A percentile compares a stretch with the other conserved stretches of the same genome.
Conservation (phyloP, 1,140 invertebrate species). For the Drosophila kepulauana region DNA sequence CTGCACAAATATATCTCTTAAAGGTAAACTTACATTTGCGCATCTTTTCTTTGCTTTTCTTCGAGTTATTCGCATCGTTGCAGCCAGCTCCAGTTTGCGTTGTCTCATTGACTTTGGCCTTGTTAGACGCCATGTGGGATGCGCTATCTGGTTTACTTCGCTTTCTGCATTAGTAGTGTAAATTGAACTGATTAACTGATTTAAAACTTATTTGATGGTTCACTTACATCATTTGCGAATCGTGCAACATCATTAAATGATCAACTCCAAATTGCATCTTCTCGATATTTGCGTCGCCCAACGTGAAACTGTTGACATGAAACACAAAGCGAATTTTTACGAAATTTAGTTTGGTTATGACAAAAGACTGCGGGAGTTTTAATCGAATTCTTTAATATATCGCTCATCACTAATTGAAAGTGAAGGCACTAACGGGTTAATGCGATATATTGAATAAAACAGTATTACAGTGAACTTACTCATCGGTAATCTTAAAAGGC, state of each 20-base stretch:
- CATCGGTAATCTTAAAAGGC: conserved; percentile 77
- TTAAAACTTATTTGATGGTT: no score
- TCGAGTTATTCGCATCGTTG: conserved; percentile 53
- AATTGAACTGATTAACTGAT: not conserved
- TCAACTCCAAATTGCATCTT: conserved; percentile 82
- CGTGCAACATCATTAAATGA: conserved; percentile 75
- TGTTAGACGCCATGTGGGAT: conserved; percentile 38
- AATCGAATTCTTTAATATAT: not conserved
- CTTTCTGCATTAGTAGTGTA: conserved; percentile 44
- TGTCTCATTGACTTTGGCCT: conserved; percentile 57
- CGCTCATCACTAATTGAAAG: no score
- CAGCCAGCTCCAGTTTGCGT: conserved; percentile 39
- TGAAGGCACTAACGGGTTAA: no score
- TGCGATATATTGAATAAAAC: not conserved
- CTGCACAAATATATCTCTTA: no score
- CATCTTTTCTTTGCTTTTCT: conserved; percentile 81
- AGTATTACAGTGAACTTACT: conserved; percentile 61
- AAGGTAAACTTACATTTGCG: conserved; percentile 67
- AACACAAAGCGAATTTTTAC: conserved; percentile 5
- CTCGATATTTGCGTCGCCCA: conserved; percentile 74
- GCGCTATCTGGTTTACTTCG: conserved; percentile 73
- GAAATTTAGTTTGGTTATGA: not conserved
- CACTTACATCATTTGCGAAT: conserved; percentile 75
- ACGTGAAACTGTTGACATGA: conserved; percentile 57
- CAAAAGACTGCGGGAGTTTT: not conserved